A percentile compares a stretch with the other conserved stretches of the same genome.
These are phyloP conservation scores for Busseola fusca DNA, from an alignment of 2,888 invertebrate species.

Conservation along the genomic window DNA sequence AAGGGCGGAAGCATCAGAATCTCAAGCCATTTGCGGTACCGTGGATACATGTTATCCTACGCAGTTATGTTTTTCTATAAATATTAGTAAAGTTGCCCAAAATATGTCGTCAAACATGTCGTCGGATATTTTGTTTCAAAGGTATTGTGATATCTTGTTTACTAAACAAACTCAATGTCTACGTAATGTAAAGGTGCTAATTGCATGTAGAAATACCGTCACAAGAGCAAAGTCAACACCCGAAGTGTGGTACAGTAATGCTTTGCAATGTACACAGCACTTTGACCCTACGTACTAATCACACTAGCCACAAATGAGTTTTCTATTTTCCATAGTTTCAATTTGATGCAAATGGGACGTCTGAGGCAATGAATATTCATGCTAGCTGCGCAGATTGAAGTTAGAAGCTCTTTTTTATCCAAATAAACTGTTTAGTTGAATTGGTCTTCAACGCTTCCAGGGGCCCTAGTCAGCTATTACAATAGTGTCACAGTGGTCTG, in stretches of 20 bases:
- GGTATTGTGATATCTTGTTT: slow-evolving; percentile 52
- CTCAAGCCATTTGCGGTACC: not conserved
- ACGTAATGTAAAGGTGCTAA: slow-evolving; percentile 63
- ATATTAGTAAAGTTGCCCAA: slow-evolving; percentile 8
- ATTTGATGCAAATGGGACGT: slow-evolving; percentile 10
- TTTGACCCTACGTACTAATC: slow-evolving; percentile 27
- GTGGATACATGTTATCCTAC: not conserved
- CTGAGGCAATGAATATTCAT: slow-evolving; percentile 19
- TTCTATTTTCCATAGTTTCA: not conserved
- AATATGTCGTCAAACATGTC: slow-evolving; percentile 31
- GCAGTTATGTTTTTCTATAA: not conserved
- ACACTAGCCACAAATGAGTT: slow-evolving; percentile 27
- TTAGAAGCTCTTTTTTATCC: not conserved
- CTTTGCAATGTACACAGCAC: slow-evolving; percentile 42
- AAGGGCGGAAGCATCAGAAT: not conserved
- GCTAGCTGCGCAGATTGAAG: not conserved
- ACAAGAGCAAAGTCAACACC: slow-evolving; percentile 60
- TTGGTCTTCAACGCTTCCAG: not conserved
- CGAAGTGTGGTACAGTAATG: slow-evolving; percentile 49
- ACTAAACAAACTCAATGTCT: slow-evolving; percentile 49
- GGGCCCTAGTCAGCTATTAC: too few species aligned
- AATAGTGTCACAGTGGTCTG: too few species aligned
- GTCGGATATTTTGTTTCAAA: slow-evolving; percentile 20
- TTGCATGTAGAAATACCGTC: slow-evolving; percentile 63
- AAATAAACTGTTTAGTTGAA: slow-evolving; percentile 10